Evolutionary conservation across 1,140 invertebrate species (phyloP).

Genomic region (Pinna nobilis): DNA sequence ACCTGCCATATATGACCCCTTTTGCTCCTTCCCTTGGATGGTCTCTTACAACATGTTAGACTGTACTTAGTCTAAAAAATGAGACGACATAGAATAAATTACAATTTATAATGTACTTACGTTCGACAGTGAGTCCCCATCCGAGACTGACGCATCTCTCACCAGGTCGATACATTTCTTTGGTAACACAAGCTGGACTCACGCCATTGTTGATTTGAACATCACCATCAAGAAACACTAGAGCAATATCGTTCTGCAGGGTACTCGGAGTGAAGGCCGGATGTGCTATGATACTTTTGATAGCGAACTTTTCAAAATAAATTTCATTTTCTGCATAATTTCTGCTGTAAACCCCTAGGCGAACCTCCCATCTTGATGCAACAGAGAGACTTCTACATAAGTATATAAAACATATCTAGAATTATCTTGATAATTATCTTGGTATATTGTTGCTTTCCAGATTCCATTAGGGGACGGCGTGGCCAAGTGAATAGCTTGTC

Average conservation of each 20-base stretch:
- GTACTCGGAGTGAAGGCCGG: not conserved
- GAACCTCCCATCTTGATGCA: constrained; percentile 14
- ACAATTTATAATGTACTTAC: not conserved
- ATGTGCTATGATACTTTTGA: constrained; percentile 17
- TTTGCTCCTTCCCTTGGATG: too few species aligned
- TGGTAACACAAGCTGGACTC: constrained; percentile 9
- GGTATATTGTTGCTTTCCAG: too few species aligned
- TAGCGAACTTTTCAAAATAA: constrained; percentile 12
- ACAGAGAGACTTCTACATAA: not conserved
- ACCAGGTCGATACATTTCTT: not conserved
- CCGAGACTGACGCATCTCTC: constrained; percentile 18
- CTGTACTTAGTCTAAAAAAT: too few species aligned
- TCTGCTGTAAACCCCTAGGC: not conserved
- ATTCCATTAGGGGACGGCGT: too few species aligned
- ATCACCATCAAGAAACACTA: constrained; percentile 13
- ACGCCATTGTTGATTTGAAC: constrained; percentile 15
- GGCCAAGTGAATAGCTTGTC: too few species aligned
- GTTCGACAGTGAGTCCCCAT: constrained; percentile 2
- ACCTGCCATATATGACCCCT: too few species aligned
- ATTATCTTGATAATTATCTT: too few species aligned
- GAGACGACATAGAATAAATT: not conserved
- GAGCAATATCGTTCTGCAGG: constrained; percentile 11
- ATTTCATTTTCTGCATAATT: not conserved
- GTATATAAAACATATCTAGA: not conserved
- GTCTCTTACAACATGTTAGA: too few species aligned